phyloP scores from a whole-genome alignment of 2,797 vertebrate species.

The Poecilia wingei region DNA sequence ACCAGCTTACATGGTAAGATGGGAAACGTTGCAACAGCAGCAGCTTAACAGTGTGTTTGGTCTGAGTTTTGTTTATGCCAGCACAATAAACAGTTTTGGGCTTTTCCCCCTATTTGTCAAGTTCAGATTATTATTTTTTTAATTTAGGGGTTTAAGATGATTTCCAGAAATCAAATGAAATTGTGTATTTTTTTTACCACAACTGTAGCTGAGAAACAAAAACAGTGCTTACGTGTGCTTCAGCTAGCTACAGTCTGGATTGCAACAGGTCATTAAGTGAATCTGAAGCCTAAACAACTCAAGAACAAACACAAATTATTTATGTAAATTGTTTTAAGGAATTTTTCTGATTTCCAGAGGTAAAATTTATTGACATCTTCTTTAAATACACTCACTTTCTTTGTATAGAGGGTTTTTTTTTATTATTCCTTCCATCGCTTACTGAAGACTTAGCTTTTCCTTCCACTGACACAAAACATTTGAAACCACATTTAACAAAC shows the following conservation, averaged over 20 bases:
- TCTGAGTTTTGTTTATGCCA: neutral
- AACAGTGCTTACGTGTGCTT: neutral
- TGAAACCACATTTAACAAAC: conserved; percentile 69
- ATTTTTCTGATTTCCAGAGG: neutral
- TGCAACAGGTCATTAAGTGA: neutral
- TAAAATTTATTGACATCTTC: neutral
- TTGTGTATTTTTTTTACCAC: neutral
- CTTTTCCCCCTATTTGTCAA: neutral
- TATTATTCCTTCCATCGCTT: conserved; percentile 22
- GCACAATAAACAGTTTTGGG: neutral
- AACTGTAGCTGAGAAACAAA: neutral
- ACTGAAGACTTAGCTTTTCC: conserved; percentile 31
- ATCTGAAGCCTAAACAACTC: neutral
- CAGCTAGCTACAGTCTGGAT: neutral
- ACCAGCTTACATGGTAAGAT: neutral
- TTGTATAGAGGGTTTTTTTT: conserved; percentile 29
- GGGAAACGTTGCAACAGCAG: neutral
- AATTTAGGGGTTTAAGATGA: neutral
- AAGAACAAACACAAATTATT: neutral
- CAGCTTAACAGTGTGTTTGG: neutral
- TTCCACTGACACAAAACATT: conserved; percentile 62
- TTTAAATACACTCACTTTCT: conserved; percentile 40
- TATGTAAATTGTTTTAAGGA: neutral
- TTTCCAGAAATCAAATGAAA: neutral
- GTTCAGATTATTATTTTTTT: neutral